phyloP scores from a whole-genome alignment of 2,113 vertebrate genomes.

The Spea bombifrons region DNA sequence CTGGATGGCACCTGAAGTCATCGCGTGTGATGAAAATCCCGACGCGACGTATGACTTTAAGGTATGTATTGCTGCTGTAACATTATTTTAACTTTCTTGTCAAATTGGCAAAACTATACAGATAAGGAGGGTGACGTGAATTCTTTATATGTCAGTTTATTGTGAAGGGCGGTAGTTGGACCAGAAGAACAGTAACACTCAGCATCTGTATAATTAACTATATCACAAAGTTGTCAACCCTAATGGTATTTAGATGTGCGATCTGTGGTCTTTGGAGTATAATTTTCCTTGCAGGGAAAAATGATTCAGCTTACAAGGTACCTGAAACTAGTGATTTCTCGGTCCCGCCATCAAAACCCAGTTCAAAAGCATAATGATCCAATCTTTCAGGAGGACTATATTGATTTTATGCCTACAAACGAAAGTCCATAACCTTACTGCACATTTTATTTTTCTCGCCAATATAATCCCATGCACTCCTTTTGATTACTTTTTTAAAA shows the following conservation, averaged over 20 bases:
- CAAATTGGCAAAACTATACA: too few relatives aligned
- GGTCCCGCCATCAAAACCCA: neutral
- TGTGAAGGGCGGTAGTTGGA: too few relatives aligned
- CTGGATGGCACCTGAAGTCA: constrained; percentile 98
- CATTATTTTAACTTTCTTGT: neutral
- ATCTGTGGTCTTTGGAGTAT: too few relatives aligned
- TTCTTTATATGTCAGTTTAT: too few relatives aligned
- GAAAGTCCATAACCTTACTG: neutral
- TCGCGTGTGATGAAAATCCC: constrained; percentile 95
- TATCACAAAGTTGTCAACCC: neutral
- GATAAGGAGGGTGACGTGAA: neutral
- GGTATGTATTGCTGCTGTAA: constrained; percentile 62
- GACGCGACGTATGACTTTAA: constrained; percentile 99
- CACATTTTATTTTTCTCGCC: too few relatives aligned
- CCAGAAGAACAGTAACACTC: too few relatives aligned
- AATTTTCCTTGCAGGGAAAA: too few relatives aligned
- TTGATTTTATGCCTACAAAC: neutral
- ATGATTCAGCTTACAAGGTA: too few relatives aligned
- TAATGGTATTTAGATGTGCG: too few relatives aligned
- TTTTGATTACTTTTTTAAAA: neutral
- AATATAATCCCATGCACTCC: neutral
- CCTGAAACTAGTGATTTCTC: neutral
- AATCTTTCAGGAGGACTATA: neutral
- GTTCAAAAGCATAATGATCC: constrained; percentile 1
- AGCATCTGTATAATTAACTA: neutral